Evolutionary conservation across 2,113 vertebrate species (phyloP), one percentile per base, ranked within the genome.

Genomic region (Plotosus lineatus): DNA sequence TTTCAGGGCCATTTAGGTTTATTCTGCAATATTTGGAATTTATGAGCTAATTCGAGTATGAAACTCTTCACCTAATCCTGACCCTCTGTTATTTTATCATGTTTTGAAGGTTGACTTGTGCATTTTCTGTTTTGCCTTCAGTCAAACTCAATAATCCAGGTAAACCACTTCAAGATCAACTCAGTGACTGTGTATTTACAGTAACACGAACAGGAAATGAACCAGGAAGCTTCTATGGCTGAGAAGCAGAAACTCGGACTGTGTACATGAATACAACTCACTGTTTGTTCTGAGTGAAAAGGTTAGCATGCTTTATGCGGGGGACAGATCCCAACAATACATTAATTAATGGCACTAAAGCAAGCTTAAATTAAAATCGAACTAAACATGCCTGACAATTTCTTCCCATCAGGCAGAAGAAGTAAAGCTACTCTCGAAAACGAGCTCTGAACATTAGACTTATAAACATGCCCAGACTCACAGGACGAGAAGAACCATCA

Each of bases 41-140:
- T n/a, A n/a, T n/a, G n/a, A n/a, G n/a, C n/a, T n/a, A n/a, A n/a
- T n/a, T n/a, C n/a, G n/a, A n/a, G n/a, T n/a, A n/a, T n/a, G n/a
- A n/a, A n/a, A n/a, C n/a, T n/a, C n/a, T n/a, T n/a, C n/a, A n/a
- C n/a, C n/a, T n/a, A n/a, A n/a, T n/a, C n/a, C n/a, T n/a, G n/a
- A n/a, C n/a, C n/a, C n/a, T n/a, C n/a, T n/a, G n/a, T n/a, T n/a
- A 69, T 69, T 44, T 44, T 15, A 69, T 6, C 28, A 31, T 1
- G 7, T 5, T 12, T 75, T 71, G 19, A 23, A 84, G 71, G 78
- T 53, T 81, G 55, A 60, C 6, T 15, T 46, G 23, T 76, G n/a
- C 72, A 77, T 68, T 51, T 76, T 76, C 36, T 77, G 58, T 84
- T 81, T 77, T 65, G 78, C 68, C 51, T 84, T 72, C n/a, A 72